These are phyloP conservation scores for Perizoma affinitatum DNA, from an alignment of 2,888 invertebrate genomes.

Conservation along the genomic window DNA sequence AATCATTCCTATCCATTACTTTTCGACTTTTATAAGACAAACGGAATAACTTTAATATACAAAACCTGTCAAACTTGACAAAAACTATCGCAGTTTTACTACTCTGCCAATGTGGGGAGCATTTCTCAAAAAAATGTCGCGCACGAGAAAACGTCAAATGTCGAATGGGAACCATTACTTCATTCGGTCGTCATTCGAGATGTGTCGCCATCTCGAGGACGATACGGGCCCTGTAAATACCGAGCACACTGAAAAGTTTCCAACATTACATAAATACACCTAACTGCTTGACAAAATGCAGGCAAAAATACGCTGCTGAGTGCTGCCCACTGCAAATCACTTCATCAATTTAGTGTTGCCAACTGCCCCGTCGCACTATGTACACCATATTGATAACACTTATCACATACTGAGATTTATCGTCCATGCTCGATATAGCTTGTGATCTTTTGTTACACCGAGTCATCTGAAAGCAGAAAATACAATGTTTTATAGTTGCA, in stretches of 20 bases:
- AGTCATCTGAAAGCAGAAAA: constrained; percentile 69
- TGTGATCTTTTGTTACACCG: constrained; percentile 71
- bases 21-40: no score
- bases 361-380: constrained; percentile 46
- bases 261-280: constrained; percentile 25
- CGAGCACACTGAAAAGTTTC: no score
- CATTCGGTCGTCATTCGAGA: no score
- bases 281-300: constrained; percentile 27
- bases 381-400: constrained; percentile 68
- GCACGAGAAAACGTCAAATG: no score
- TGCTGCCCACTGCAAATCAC: constrained; percentile 32
- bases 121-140: no score
- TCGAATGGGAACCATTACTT: no score
- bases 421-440: constrained; percentile 79
- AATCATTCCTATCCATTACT: no score
- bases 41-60: no score
- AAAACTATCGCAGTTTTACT: no score
- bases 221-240: background rate
- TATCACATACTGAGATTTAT: constrained; percentile 80
- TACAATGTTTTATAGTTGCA: background rate
- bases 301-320: constrained; percentile 11
- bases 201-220: background rate
- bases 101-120: no score
- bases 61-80: no score
- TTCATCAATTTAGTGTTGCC: constrained; percentile 38